Evolutionary conservation across 2,797 vertebrate genomes (phyloP).

Genomic region (Mormyrops boulengeri): DNA sequence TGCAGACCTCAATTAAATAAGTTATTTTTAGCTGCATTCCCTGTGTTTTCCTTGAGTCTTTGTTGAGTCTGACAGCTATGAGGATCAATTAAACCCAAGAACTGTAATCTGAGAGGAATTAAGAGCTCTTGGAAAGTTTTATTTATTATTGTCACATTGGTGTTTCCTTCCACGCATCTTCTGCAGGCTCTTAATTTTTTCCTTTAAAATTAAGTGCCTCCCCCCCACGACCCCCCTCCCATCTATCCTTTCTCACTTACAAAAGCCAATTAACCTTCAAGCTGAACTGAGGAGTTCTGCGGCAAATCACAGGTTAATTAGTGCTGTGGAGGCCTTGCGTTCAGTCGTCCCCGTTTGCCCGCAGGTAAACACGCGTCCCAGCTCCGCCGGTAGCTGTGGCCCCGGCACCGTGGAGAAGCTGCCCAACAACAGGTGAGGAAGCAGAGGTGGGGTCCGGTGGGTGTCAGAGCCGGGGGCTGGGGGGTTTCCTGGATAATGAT

Average conservation of each 20-base stretch:
- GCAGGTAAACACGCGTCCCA: slow-evolving; percentile 70
- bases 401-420: slow-evolving; percentile 56
- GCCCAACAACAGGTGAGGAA: slow-evolving; percentile 67
- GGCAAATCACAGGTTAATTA: slow-evolving; percentile 78
- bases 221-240: background rate
- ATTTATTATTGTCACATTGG: slow-evolving; percentile 20
- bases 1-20: slow-evolving; percentile 69
- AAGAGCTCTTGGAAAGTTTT: slow-evolving; percentile 1
- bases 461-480: background rate
- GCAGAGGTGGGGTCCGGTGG: background rate
- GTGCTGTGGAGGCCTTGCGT: slow-evolving; percentile 53
- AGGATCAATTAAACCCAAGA: slow-evolving; percentile 33
- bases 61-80: slow-evolving; percentile 27
- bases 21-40: slow-evolving; percentile 56
- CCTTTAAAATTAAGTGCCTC: slow-evolving; percentile 12
- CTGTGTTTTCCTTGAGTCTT: slow-evolving; percentile 37
- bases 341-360: slow-evolving; percentile 50
- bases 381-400: slow-evolving; percentile 56
- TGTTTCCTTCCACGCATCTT: slow-evolving; percentile 45
- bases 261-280: slow-evolving; percentile 76
- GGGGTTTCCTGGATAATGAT: background rate
- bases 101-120: background rate
- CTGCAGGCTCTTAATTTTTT: slow-evolving; percentile 22
- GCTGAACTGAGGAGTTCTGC: slow-evolving; percentile 58
- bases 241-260: slow-evolving; percentile 35